A percentile compares a stretch with the other conserved stretches of the same genome.
Evolutionary conservation across 92 coral and sea anemone genomes (phyloP).

Genomic region (Epizoanthus scotinus): DNA sequence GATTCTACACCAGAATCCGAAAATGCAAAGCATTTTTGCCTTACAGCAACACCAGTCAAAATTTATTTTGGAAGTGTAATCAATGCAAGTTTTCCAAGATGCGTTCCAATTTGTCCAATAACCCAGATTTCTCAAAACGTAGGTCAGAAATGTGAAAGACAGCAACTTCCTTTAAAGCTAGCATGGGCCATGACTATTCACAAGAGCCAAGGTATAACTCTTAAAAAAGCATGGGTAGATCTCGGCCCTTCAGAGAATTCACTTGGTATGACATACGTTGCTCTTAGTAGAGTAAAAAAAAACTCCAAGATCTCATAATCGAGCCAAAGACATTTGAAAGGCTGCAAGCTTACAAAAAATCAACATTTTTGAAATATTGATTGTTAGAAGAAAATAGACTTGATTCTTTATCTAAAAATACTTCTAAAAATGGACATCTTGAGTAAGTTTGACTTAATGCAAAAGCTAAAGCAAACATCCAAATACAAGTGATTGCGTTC

Average conservation of each 20-base stretch:
- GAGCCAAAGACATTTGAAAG: not conserved
- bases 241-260: conserved; percentile 52
- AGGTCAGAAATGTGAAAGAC: conserved; percentile 54
- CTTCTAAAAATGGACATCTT: no score
- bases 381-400: conserved; percentile 30
- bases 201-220: conserved; percentile 56
- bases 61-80: conserved; percentile 63
- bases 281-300: not conserved
- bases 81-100: conserved; percentile 40
- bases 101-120: conserved; percentile 42
- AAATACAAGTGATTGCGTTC: conserved; percentile 38
- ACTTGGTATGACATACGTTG: conserved; percentile 46
- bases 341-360: conserved; percentile 10
- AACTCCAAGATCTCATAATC: not conserved
- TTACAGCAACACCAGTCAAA: conserved; percentile 48
- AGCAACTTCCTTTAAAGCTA: conserved; percentile 51
- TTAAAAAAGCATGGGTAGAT: conserved; percentile 56
- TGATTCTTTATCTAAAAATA: conserved; percentile 30
- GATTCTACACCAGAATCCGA: not conserved
- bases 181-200: conserved; percentile 67
- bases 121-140: conserved; percentile 50
- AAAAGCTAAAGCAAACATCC: conserved; percentile 18
- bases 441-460: no score
- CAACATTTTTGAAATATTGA: conserved; percentile 25
- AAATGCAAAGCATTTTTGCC: conserved; percentile 27